Conservation (phyloP, 2,797 vertebrate genomes). For the Vespertilio murinus region DNA sequence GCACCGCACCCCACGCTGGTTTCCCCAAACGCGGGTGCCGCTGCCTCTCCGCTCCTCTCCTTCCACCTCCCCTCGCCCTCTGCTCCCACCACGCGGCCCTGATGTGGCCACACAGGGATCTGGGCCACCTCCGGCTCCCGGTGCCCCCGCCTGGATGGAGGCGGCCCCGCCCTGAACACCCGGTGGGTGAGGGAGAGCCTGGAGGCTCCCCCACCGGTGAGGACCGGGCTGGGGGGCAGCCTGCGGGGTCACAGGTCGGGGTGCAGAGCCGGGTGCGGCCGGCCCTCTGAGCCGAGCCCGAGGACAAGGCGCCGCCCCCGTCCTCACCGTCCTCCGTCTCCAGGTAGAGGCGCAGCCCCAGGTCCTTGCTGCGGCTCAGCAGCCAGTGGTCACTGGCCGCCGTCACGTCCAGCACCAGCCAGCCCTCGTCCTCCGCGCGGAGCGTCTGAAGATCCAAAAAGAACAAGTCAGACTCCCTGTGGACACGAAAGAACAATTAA, state of each 20-base stretch:
- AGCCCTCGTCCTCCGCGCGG: constrained; percentile 91
- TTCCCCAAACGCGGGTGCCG: background rate
- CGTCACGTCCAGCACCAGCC: constrained; percentile 96
- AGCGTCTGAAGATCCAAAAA: constrained; percentile 95
- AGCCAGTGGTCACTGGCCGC: constrained; percentile 94
- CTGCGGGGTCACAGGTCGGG: background rate
- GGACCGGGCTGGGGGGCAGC: background rate
- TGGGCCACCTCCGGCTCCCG: background rate
- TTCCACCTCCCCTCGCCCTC: background rate
- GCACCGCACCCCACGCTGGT: background rate
- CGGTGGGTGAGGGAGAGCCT: background rate
- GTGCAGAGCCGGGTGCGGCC: background rate
- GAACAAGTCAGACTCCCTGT: constrained; percentile 93
- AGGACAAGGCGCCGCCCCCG: background rate
- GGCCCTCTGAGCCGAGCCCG: background rate
- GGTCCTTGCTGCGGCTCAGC: constrained; percentile 88
- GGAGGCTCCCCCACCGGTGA: too few species aligned
- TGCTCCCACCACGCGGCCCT: background rate
- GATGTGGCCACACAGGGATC: background rate
- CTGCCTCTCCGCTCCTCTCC: background rate
- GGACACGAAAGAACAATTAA: constrained; percentile 73
- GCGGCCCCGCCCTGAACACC: background rate
- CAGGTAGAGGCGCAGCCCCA: constrained; percentile 95
- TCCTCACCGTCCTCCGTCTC: constrained; percentile 93
- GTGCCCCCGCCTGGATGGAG: background rate